Base-by-base conservation (phyloP, 2,888 invertebrate species). In the Acanthosepion lycidas region DNA sequence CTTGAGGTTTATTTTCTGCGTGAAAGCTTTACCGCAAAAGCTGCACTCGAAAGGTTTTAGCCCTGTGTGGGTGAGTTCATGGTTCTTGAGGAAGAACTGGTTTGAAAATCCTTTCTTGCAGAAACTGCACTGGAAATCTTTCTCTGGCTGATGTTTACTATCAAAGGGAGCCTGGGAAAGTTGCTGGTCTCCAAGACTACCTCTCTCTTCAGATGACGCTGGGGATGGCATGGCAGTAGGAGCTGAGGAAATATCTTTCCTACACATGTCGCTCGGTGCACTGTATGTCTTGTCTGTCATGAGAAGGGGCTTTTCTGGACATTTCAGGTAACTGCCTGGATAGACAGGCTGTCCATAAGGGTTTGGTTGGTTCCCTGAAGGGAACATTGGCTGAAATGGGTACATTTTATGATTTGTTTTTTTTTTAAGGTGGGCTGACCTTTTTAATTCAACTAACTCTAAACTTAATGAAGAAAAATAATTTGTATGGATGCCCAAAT, bases 1-100 rank as follows among this genome's bases (percentile, higher is more conserved):
- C 53, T 93, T 93, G 53, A 93, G 93, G 93, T 93, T 93, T 28
- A 93, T 93, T 51, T 93, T 93, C 93, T 93, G 93, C 53, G 93
- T 51, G 51, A 93, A 93, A 53, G 93, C 93, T 93, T 93, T 93
- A 12, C 93, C 93, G 18, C 93, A 93, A 53, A 51, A 93, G 53
- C 93, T 93, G 93, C 93, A 93, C 51, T 93, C 93, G 53, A 93
- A 93, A 53, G 93, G 93, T 28, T 93, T 93, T 23, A 93, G 93
- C 15, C 93, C 93, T 51, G 93, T 93, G 49, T 93, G 93, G 26
- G 93, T 93, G 51, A 93, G 93, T 93, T 93, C 93, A 33, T 93
- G 93, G 51, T 93, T 93, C 93, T 93, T 93, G 28, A 93, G 93
- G n/a, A 93, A 93, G 9, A 93, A 93, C 28, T 93, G 93, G 49